Evolutionary conservation across 2,113 vertebrate species (phyloP), one percentile per base, ranked within the genome.

Genomic region (cattle (Bos taurus)): DNA sequence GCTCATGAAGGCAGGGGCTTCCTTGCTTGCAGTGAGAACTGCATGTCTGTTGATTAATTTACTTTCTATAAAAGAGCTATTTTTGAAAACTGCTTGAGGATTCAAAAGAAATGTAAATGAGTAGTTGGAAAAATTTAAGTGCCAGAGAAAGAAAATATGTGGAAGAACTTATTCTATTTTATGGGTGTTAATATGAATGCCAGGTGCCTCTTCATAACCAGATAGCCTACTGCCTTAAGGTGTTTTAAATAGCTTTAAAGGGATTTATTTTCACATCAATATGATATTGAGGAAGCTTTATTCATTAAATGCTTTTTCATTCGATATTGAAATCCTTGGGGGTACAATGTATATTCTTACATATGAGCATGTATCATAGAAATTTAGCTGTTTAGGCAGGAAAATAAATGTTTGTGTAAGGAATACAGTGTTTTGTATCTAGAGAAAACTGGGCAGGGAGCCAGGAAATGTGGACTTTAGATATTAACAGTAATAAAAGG

Each of bases 41-140:
- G 36, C 83, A 54, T 67, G 57, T 64, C 56, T 83, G 43, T 50
- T 87, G 89, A 95, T 96, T 96, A 88, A 96, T 94, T 97, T 95
- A 33, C 57, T 97, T 96, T 96, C 19, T 84, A 64, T 78, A 64
- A 74, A 86, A 87, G 67, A 94, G 40, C 74, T 97, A 92, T 95
- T 95, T 97, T 97, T 78, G 52, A 95, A 98, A 98, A 93, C 40
- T 1, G 25, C 91, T 96, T 95, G 50, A 96, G 62, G 40, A 94
- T 78, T 98, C 86, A 96, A 97, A 80, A 21, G 33, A 95, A 96
- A 97, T 95, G 36, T 81, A 97, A 96, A 97, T 83, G 54, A 92
- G 9, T 50, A 7, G 4, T 30, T 85, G 40, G 62, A 81, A 92
- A 92, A 82, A 43, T 46, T 28, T 91, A 84, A 96, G 30, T 83